Base-by-base conservation (phyloP, 2,888 invertebrate species). In the Eupithecia tripunctaria region DNA sequence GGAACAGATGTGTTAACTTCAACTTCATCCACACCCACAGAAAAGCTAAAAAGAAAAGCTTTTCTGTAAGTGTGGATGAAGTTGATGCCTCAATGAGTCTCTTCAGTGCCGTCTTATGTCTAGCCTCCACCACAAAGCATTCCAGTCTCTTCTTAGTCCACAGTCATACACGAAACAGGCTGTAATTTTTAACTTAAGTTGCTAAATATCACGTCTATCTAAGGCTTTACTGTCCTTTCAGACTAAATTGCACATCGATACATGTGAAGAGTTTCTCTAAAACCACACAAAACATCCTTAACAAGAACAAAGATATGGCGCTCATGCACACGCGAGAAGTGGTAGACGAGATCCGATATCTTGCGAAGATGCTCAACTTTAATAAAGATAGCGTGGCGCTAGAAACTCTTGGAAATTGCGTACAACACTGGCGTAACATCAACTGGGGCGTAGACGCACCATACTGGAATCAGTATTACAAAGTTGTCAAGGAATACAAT, bases 401-500 rank as follows among this genome's bases (percentile, higher is more conserved):
- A 0, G 82, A 83, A 0, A 70, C 65, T 4, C 18, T 77, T 0
- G 82, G 83, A 0, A 78, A 81, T 0, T 82, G 80, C 1, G 62
- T 72, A 0, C 74, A 80, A 25, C 75, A 84, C 1, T 94, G 94
- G 94, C 82, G 78, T 71, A 94, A 94, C 72, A 89, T 91, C 2
- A 94, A 94, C 69, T 94, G 94, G 94, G 94, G 94, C 0, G 90
- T 90, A 0, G 89, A 94, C 71, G 94, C 94, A 0, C 94, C 94
- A 0, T 94, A 93, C 77, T 94, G 94, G 94, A 94, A 94, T 76
- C 91, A 94, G 78, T 94, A 92, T 75, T 94, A 93, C 73, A 89
- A 85, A 68, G 77, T 91, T 72, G 86, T 94, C 3, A 88, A 83
- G 62, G 91, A 94, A 70, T 93, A 88, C 70, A 87, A 80, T 12